phyloP scores from a whole-genome alignment of 2,888 invertebrate species.

The Auanema sp. region DNA sequence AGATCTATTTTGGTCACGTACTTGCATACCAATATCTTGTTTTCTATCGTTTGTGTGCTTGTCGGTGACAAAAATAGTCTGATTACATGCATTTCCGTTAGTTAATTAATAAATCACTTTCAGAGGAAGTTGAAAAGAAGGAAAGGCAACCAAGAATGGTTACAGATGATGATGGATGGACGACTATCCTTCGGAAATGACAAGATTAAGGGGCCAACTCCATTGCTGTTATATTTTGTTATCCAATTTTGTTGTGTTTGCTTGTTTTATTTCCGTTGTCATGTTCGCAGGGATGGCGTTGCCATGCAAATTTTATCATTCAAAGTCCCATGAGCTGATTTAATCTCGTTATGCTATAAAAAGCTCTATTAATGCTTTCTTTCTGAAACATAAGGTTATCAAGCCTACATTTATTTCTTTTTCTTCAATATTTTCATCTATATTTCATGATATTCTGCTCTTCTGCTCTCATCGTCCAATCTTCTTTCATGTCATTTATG shows the following conservation, averaged over 20 bases:
- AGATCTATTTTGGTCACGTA: slow-evolving; percentile 1
- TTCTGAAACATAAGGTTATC: neutral
- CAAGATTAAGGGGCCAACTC: neutral
- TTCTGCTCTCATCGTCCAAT: too few species aligned
- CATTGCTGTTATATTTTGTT: neutral
- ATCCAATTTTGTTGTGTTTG: slow-evolving; percentile 6
- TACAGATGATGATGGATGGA: slow-evolving; percentile 57
- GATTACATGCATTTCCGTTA: neutral
- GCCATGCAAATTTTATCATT: too few species aligned
- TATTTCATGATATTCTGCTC: neutral
- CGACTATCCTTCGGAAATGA: slow-evolving; percentile 40
- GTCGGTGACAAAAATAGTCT: slow-evolving; percentile 2
- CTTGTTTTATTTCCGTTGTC: neutral
- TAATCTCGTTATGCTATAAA: too few species aligned
- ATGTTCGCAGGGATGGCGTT: neutral
- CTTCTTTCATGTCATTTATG: too few species aligned
- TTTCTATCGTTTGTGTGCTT: neutral
- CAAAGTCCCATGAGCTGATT: too few species aligned
- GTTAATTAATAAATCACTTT: slow-evolving; percentile 1
- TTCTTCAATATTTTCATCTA: neutral
- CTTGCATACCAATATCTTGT: neutral
- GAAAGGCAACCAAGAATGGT: slow-evolving; percentile 34
- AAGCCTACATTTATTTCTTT: neutral
- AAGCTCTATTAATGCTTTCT: neutral
- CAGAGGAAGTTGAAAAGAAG: slow-evolving; percentile 18